Conservation (phyloP, 2,888 invertebrate species). For the Loripinus fragilis region DNA sequence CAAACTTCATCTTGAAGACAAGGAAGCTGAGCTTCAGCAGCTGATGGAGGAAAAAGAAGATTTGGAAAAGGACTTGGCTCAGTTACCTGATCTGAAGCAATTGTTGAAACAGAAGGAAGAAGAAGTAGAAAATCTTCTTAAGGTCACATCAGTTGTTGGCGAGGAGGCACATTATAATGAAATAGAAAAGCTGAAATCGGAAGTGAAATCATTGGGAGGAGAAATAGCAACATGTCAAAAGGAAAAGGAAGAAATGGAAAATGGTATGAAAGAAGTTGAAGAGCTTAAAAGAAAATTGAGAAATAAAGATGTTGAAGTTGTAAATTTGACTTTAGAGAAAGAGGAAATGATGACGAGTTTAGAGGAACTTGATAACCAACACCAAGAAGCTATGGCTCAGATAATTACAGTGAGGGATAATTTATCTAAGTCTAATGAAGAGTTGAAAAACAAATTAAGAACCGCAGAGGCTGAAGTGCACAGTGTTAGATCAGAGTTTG, state of each 20-base stretch:
- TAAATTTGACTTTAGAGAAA: conserved; percentile 64
- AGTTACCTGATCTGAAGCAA: conserved; percentile 43
- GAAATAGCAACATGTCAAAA: not conserved
- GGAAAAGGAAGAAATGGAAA: conserved; percentile 33
- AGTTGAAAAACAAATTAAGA: conserved; percentile 45
- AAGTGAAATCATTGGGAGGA: conserved; percentile 23
- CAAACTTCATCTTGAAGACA: conserved; percentile 46
- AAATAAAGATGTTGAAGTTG: conserved; percentile 65
- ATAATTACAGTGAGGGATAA: conserved; percentile 69
- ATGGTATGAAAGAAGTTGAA: conserved; percentile 44
- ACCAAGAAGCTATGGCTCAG: conserved; percentile 86
- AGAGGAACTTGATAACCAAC: conserved; percentile 90
- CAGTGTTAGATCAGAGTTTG: conserved; percentile 38
- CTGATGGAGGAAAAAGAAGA: conserved; percentile 56
- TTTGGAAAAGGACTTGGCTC: conserved; percentile 42
- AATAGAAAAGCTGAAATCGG: conserved; percentile 30
- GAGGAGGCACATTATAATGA: conserved; percentile 24
- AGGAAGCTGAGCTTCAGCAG: conserved; percentile 47
- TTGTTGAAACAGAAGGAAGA: conserved; percentile 45
- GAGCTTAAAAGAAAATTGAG: conserved; percentile 50
- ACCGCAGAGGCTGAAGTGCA: conserved; percentile 38
- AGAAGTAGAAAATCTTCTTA: conserved; percentile 42
- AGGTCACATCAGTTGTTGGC: conserved; percentile 19
- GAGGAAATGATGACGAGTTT: conserved; percentile 86
- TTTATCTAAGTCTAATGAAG: conserved; percentile 58